Conservation (phyloP, 2,113 vertebrate genomes). For the Gymnobelideus leadbeateri region DNA sequence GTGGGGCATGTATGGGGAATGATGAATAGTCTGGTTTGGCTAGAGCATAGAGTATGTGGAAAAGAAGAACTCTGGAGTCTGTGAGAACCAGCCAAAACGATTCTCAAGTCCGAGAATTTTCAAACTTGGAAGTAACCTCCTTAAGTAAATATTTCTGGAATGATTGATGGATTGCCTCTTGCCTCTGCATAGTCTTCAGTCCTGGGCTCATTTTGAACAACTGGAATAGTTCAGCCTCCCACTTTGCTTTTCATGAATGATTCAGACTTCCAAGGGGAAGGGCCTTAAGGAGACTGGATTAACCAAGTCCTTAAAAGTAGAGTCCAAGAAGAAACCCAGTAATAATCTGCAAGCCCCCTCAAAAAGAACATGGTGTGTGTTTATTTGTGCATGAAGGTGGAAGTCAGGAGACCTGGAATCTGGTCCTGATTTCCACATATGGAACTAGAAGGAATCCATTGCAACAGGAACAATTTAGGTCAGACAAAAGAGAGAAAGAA, state of each 20-base stretch:
- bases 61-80: constrained; percentile 35
- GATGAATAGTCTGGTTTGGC: not conserved
- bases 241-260: not conserved
- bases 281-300: constrained; percentile 15
- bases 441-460: constrained; percentile 12
- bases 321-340: constrained; percentile 50
- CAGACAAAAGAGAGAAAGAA: constrained; percentile 59
- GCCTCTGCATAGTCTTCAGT: constrained; percentile 60
- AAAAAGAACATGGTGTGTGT: not conserved
- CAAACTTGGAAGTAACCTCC: not conserved
- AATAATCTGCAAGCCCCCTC: not conserved
- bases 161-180: constrained; percentile 58
- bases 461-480: constrained; percentile 70
- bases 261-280: constrained; percentile 5
- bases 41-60: not conserved
- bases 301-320: constrained; percentile 15
- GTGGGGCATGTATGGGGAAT: not conserved
- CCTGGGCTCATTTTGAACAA: constrained; percentile 39
- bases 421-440: not conserved
- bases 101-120: not conserved
- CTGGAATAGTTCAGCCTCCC: constrained; percentile 31
- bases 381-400: not conserved
- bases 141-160: constrained; percentile 62
- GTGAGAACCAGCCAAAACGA: constrained; percentile 25
- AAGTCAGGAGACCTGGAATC: not conserved